Evolutionary conservation across 2,113 vertebrate species (phyloP), one percentile per base, ranked within the genome.

Genomic region (Gallinago jamesoni): DNA sequence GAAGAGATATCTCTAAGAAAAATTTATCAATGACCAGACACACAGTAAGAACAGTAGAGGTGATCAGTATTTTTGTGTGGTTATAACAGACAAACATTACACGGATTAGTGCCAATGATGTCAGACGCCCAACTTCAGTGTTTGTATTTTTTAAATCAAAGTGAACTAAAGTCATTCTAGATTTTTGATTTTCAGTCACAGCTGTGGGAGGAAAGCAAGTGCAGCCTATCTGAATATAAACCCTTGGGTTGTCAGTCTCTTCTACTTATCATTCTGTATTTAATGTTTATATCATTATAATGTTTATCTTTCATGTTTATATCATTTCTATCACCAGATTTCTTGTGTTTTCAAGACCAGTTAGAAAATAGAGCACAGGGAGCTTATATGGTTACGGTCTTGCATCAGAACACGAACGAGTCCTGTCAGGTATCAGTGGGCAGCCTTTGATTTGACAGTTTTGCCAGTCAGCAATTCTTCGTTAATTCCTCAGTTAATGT

Each of bases 391-490:
- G 59, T 86, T 88, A 25, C 41, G 31, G 64, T 87, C 92, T 97
- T 96, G 94, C 96, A 41, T 77, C 95, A 97, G 88, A 77, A 80
- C 30, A 13, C 0, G 1, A 55, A 67, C 95, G 28, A 93, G 96
- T 84, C 64, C 83, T 22, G 92, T 94, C 96, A 97, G 63, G 96
- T 30, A 57, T 20, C n/a, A 55, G 67, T 80, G 90, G 73, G 94
- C 90, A 96, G 81, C 88, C 75, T 16, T 10, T 67, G 90, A 16
- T 84, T 9, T 94, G 86, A 66, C 94, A 92, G 72, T 30, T 96
- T 77, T 92, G 83, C 86, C 31, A 28, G 88, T 97, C 96, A 97
- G 96, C 96, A 92, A 28, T 80, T 94, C 90, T 74, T 78, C 4
- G 1, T 60, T 25, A 74, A 45, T 55, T 88, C 75, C 63, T 73